phyloP scores from a whole-genome alignment of 1,140 invertebrate genomes.

The Drosophila orena region DNA sequence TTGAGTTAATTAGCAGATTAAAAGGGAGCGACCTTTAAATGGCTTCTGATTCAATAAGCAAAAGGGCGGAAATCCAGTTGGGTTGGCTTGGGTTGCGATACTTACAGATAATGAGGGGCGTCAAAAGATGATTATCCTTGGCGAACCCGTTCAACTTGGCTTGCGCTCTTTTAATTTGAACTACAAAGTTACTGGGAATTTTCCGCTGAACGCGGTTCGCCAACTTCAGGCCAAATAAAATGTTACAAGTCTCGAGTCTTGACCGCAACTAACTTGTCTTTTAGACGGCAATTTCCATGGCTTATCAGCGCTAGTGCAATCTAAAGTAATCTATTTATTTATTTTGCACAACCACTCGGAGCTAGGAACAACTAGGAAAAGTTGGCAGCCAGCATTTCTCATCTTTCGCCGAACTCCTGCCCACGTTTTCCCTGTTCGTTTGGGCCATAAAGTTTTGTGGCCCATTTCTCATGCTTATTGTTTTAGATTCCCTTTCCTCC shows the following conservation, averaged over 20 bases:
- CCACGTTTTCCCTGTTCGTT: slow-evolving; percentile 10
- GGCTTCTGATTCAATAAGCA: slow-evolving; percentile 50
- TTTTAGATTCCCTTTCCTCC: slow-evolving; percentile 30
- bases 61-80: slow-evolving; percentile 18
- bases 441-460: slow-evolving; percentile 44
- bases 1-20: slow-evolving; percentile 61
- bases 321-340: slow-evolving; percentile 37
- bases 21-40: slow-evolving; percentile 39
- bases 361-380: slow-evolving; percentile 53
- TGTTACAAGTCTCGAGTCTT: slow-evolving; percentile 16
- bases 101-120: slow-evolving; percentile 18
- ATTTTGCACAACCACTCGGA: slow-evolving; percentile 41
- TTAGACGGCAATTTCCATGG: slow-evolving; percentile 40
- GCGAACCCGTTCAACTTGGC: background rate
- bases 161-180: background rate
- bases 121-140: slow-evolving; percentile 28
- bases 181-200: slow-evolving; percentile 7
- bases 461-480: slow-evolving; percentile 56
- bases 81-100: slow-evolving; percentile 1
- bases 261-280: slow-evolving; percentile 46
- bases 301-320: slow-evolving; percentile 45
- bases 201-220: background rate
- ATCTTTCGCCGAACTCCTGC: slow-evolving; percentile 15
- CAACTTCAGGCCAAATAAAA: slow-evolving; percentile 28
- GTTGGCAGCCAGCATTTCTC: slow-evolving; percentile 45